Evolutionary conservation across 2,113 vertebrate species (phyloP).

Genomic region (Coptodon bakossiorum): DNA sequence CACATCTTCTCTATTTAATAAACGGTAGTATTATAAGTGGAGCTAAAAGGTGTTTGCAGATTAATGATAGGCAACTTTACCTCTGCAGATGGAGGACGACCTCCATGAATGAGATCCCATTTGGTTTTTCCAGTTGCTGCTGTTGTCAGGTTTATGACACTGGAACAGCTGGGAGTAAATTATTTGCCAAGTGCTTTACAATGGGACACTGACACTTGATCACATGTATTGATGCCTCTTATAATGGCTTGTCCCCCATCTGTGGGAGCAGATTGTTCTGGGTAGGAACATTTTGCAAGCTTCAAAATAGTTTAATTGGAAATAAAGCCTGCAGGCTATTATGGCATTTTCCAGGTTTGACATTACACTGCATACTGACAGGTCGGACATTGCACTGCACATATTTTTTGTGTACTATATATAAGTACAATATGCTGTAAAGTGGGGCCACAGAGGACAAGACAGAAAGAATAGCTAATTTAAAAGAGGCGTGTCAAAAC

Average conservation of each 20-base stretch:
- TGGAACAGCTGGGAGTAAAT: conserved; percentile 32
- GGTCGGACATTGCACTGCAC: not conserved
- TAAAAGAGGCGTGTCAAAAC: not conserved
- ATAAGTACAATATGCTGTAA: not conserved
- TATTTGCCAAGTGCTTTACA: conserved; percentile 7
- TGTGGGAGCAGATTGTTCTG: conserved; percentile 37
- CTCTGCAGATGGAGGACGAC: conserved; percentile 11
- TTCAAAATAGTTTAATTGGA: not conserved
- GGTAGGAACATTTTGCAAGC: not conserved
- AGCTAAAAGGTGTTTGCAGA: not conserved
- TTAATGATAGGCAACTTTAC: not conserved
- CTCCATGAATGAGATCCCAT: conserved; percentile 11
- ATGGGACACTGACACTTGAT: conserved; percentile 37
- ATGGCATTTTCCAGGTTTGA: not conserved
- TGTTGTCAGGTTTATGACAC: conserved; percentile 36
- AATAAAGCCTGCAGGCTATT: not conserved
- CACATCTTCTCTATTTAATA: not conserved
- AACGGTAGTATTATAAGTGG: not conserved
- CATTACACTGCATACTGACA: not conserved
- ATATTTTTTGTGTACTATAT: not conserved
- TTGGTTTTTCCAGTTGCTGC: conserved; percentile 26
- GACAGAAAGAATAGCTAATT: not conserved
- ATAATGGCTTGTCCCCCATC: conserved; percentile 16
- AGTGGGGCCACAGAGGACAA: not conserved
- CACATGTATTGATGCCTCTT: conserved; percentile 12